Percentiles rank a stretch among this genome's conserved stretches.
Evolutionary conservation across 2,113 vertebrate species (phyloP).

Genomic region (Origma solitaria): DNA sequence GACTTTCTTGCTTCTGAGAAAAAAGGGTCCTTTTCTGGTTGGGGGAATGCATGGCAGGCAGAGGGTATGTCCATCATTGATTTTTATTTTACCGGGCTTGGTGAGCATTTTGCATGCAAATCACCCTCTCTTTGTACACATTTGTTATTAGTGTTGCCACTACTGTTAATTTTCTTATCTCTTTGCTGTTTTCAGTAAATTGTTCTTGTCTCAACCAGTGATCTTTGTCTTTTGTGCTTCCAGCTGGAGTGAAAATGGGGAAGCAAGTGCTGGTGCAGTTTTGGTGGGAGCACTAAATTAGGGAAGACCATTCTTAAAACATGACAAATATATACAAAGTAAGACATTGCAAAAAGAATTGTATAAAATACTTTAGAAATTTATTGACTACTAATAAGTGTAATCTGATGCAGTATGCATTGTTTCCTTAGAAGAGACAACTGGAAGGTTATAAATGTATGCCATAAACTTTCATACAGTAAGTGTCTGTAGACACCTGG

Average conservation of each 20-base stretch:
- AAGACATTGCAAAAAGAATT: not conserved
- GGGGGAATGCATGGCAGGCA: no score
- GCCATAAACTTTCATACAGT: not conserved
- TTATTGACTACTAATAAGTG: not conserved
- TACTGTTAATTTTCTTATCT: not conserved
- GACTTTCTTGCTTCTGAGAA: not conserved
- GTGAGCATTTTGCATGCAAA: not conserved
- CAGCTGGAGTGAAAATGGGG: not conserved
- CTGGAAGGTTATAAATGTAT: not conserved
- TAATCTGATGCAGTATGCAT: not conserved
- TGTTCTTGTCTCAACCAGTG: accelerated
- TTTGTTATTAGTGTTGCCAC: not conserved
- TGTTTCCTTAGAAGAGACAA: not conserved
- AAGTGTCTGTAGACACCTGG: not conserved
- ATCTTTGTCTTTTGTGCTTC: not conserved
- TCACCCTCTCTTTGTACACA: not conserved
- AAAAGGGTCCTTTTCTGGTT: not conserved
- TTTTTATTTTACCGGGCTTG: not conserved
- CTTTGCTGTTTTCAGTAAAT: not conserved
- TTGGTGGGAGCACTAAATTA: not conserved
- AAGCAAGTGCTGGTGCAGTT: not conserved
- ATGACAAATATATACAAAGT: not conserved
- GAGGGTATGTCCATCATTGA: not conserved
- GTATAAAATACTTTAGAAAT: not conserved
- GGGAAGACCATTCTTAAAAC: not conserved